Percentiles rank a stretch among this genome's conserved stretches.
These are phyloP conservation scores for Tipula vernalis DNA, from an alignment of 2,888 invertebrate species.

Conservation along the genomic window DNA sequence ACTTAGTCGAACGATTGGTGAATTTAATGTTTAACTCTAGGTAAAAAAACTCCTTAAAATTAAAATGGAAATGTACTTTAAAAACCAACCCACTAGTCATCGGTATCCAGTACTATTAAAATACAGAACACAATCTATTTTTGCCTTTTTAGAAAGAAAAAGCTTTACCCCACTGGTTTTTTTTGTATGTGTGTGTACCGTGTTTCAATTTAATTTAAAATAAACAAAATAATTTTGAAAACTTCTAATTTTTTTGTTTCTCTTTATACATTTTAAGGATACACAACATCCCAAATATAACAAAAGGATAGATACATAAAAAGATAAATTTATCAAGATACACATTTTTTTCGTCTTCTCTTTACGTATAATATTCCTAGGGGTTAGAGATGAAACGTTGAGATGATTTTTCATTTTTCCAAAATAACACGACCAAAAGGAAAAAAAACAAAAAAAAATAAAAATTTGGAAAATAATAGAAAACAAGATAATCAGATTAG, in stretches of 20 bases:
- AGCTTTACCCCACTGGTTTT: background rate
- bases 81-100: too few relatives aligned
- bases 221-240: background rate
- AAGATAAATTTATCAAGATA: constrained; percentile 4
- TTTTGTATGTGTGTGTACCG: background rate
- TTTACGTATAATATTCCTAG: background rate
- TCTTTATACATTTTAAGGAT: background rate
- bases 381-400: background rate
- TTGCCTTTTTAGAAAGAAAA: background rate
- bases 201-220: constrained; percentile 1
- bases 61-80: too few relatives aligned
- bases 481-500: background rate
- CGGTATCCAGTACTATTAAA: too few relatives aligned
- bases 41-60: background rate
- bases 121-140: too few relatives aligned
- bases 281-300: background rate
- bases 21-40: background rate
- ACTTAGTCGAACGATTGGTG: background rate
- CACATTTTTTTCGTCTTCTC: background rate
- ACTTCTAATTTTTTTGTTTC: background rate
- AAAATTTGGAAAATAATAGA: background rate
- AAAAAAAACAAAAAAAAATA: too few relatives aligned
- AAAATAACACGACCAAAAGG: background rate
- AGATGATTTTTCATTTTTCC: background rate
- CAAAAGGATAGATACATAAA: background rate